Percentiles rank a stretch among this genome's conserved stretches.
These are phyloP conservation scores for Meloidogyne hapla DNA, from an alignment of 1,140 invertebrate species.

Conservation along the genomic window DNA sequence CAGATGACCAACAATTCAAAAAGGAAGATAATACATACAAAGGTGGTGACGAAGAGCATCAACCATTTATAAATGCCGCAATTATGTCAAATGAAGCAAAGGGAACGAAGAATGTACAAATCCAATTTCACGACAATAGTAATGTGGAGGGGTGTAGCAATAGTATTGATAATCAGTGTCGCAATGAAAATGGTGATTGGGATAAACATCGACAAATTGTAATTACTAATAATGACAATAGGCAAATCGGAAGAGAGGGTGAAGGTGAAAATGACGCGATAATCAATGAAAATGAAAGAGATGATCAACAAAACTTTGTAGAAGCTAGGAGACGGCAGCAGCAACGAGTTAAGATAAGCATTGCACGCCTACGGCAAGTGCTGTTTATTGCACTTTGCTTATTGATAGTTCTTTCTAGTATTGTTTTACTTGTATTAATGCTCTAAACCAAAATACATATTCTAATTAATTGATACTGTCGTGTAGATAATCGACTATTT, in stretches of 20 bases:
- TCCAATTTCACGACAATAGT: not conserved
- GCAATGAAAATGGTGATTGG: not conserved
- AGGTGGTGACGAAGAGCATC: not conserved
- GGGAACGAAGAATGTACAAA: not conserved
- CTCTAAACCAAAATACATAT: not conserved
- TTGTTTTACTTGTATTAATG: not conserved
- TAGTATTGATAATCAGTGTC: not conserved
- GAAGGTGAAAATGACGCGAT: not conserved
- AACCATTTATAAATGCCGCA: not conserved
- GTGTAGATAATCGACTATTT: too few relatives aligned
- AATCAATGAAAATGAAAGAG: not conserved
- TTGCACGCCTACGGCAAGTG: not conserved
- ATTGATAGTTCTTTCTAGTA: not conserved
- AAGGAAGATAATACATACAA: too few relatives aligned
- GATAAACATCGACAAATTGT: not conserved
- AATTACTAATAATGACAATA: not conserved
- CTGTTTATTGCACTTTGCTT: not conserved
- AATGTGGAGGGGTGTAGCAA: not conserved
- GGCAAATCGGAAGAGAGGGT: not conserved
- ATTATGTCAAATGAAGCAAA: not conserved
- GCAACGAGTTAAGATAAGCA: constrained; percentile 1
- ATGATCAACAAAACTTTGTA: not conserved
- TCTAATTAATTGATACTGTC: too few relatives aligned
- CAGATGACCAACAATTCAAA: not conserved
- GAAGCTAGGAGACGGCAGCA: not conserved